Evolutionary conservation across 2,797 vertebrate genomes (phyloP), one percentile per base, ranked within the genome.

Genomic region (Tragelaphus oryx): DNA sequence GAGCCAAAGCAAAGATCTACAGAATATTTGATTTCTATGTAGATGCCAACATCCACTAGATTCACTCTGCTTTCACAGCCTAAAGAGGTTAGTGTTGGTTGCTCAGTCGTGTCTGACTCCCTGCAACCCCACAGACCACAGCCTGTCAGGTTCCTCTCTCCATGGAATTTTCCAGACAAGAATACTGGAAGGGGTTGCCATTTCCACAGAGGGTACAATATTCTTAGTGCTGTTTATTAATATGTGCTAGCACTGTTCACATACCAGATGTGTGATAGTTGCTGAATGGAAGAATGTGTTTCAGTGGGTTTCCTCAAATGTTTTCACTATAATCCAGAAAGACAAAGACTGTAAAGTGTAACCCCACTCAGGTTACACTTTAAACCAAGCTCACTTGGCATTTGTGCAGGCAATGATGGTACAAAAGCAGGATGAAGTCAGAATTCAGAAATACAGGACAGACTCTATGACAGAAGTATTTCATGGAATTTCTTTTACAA

Each of bases 291-390:
- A 89, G 7, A 30, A 37, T 52, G 22, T 33, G 37, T 46, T 24
- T 59, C 22, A 50, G n/a, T 37, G 8, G 7, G 41, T 93, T 95
- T 91, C 59, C 50, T 93, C 80, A 95, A 60, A 50, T 26, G 50
- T 6, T 74, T 20, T 54, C 18, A 52, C 2, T 80, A 13, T 55
- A 37, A 60, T 48, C 6, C 2, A 0, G 41, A 85, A n/a, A 94
- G 57, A 52, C 22, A 37, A 93, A 28, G 28, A 46, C 2, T 33
- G 55, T 41, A 41, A 41, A 41, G 41, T 41, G 41, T 57, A 85
- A n/a, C 7, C 46, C 22, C 33, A 65, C 28, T 62, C 17, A 78
- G n/a, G 24, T 3, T 12, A 82, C 46, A 52, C 30, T 90, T 50
- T 37, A 12, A 20, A 10, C 28, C 4, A 9, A 2, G 6, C 0